Evolutionary conservation across 2,888 invertebrate genomes (phyloP).

Genomic region (Drosophila melanosoma): DNA sequence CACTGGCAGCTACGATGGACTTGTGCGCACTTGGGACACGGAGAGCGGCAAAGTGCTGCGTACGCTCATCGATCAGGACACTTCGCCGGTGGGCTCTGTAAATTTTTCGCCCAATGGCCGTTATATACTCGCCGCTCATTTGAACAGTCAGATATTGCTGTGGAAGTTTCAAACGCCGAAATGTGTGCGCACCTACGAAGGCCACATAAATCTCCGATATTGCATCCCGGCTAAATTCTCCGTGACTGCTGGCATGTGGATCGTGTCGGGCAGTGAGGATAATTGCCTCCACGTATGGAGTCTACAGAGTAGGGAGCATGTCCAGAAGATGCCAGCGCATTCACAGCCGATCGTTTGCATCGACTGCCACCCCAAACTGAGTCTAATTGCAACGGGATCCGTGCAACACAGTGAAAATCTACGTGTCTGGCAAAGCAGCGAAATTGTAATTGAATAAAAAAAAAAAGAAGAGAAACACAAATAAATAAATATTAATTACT

Average conservation of each 20-base stretch:
- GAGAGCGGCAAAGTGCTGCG: conserved; percentile 99
- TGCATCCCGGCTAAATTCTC: conserved; percentile 99
- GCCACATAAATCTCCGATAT: conserved; percentile 99
- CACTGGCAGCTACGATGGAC: conserved; percentile 98
- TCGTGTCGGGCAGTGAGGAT: conserved; percentile 99
- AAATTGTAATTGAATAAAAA: conserved; percentile 76
- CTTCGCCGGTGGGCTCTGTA: conserved; percentile 99
- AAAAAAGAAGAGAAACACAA: neutral
- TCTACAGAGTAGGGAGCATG: conserved; percentile 98
- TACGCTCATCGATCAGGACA: conserved; percentile 99
- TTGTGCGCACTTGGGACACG: conserved; percentile 99
- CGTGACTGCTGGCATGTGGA: conserved; percentile 99
- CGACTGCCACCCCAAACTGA: conserved; percentile 99
- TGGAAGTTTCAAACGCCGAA: conserved; percentile 99
- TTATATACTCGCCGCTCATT: conserved; percentile 98
- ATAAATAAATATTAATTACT: conserved; percentile 7
- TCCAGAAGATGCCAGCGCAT: conserved; percentile 98
- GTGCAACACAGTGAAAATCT: conserved; percentile 99
- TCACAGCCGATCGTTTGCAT: conserved; percentile 97
- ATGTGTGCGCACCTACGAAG: conserved; percentile 98
- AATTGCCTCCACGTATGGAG: conserved; percentile 99
- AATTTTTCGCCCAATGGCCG: conserved; percentile 99
- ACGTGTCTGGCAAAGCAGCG: conserved; percentile 99
- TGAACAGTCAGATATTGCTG: conserved; percentile 98
- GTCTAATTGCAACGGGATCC: conserved; percentile 99